Evolutionary conservation across 1,140 invertebrate genomes (phyloP), one percentile per base, ranked within the genome.

Genomic region (Nasonia vitripennis): DNA sequence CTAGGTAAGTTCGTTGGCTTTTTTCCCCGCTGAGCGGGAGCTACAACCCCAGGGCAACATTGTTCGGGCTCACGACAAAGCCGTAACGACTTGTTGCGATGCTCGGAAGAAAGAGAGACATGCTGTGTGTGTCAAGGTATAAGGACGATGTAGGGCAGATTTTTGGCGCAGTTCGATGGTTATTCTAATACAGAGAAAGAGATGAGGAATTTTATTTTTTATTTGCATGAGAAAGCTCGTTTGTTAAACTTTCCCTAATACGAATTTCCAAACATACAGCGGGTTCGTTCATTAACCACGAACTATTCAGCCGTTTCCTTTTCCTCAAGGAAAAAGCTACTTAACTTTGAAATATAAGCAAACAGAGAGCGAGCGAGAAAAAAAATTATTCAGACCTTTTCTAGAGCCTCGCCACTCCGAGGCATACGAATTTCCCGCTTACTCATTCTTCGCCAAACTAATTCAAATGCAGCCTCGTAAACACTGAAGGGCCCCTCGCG

Each of bases 61-160:
- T 79, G 77, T 79, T 83, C 41, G 9, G 11, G 11, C 27, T 48
- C 75, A 5, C 34, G 51, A 75, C 78, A 85, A 80, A 62, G 31
- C 70, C n/a, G 45, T 67, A 75, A 80, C 51, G 83, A 85, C 78
- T 67, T 80, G 83, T 80, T 80, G 67, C 75, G 31, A 70, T n/a
- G 6, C 77, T 71, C 37, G 2, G 7, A 0, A 20, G 48, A 34
- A 12, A 34, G 6, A 62, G 62, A 83, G 70, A 70, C n/a, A 7
- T 20, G 27, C 48, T 27, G 71, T 12, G 41, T 37, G 71, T 17
- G 11, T 23, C 10, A 11, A 23, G 10, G 41, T 45, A 27, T 27
- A 45, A 45, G 41, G 41, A 45, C 41, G 41, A 80, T 68, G 78
- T 68, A 71, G 79, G 68, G 34, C 78, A 41, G 31, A 68, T 14